Evolutionary conservation across 2,888 invertebrate species (phyloP).

Genomic region (Helicoverpa assulta): DNA sequence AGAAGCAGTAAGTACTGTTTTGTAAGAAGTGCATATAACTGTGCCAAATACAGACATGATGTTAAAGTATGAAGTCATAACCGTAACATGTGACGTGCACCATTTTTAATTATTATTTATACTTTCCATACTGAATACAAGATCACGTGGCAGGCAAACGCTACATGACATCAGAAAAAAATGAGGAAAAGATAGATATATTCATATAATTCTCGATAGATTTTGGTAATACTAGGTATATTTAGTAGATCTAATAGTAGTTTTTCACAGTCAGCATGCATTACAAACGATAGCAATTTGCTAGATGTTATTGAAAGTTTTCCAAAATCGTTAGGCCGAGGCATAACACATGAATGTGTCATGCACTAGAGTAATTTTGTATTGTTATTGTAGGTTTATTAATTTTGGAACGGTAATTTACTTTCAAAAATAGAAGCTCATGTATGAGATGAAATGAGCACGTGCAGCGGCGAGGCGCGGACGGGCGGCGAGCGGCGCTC

Average conservation of each 20-base stretch:
- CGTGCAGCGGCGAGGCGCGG: constrained; percentile 67
- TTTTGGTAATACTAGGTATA: constrained; percentile 5
- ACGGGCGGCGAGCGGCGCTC: constrained; percentile 62
- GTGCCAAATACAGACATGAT: constrained; percentile 28
- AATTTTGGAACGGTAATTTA: constrained; percentile 30
- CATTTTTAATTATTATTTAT: too few species aligned
- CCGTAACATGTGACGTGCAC: constrained; percentile 38
- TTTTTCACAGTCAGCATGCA: constrained; percentile 57
- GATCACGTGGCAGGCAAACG: constrained; percentile 5
- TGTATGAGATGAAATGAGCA: constrained; percentile 65
- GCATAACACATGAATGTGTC: constrained; percentile 45
- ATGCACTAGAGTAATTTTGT: constrained; percentile 22
- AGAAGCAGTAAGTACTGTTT: constrained; percentile 47
- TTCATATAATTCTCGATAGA: constrained; percentile 9
- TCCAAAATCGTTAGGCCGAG: constrained; percentile 58
- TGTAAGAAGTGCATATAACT: constrained; percentile 43
- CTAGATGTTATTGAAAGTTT: constrained; percentile 21
- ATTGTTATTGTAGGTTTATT: constrained; percentile 26
- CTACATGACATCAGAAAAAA: neutral
- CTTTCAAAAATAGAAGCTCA: constrained; percentile 64
- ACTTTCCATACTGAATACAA: constrained; percentile 26
- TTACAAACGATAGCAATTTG: constrained; percentile 20
- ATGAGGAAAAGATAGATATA: constrained; percentile 14
- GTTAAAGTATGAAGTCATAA: constrained; percentile 7
- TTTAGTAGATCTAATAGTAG: constrained; percentile 18